phyloP scores from a whole-genome alignment of 1,140 invertebrate species.

The Pollicipes pollicipes region DNA sequence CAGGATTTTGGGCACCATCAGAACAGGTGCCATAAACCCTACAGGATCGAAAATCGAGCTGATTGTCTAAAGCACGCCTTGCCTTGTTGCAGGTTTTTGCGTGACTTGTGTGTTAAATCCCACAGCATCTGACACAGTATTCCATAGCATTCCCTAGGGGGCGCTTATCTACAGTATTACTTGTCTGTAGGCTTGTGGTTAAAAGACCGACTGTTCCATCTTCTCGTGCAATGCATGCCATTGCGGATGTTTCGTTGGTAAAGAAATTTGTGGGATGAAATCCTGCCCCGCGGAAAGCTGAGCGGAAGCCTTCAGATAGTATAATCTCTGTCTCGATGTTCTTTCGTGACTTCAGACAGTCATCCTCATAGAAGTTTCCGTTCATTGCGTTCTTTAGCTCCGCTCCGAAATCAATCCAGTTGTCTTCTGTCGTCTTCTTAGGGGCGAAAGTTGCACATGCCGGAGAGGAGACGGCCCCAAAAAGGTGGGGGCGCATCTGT shows the following conservation, averaged over 20 bases:
- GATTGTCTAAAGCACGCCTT: not conserved
- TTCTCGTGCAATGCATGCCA: not conserved
- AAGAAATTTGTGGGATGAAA: not conserved
- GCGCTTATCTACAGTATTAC: not conserved
- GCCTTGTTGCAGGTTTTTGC: not conserved
- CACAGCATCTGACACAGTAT: not conserved
- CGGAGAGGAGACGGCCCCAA: constrained; percentile 4
- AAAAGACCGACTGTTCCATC: not conserved
- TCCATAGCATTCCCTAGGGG: not conserved
- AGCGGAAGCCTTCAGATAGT: not conserved
- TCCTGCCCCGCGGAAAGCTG: not conserved
- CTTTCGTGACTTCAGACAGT: not conserved
- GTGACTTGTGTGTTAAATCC: not conserved
- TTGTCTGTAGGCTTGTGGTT: not conserved
- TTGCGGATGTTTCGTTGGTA: not conserved
- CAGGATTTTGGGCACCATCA: too few species aligned
- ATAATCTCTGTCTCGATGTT: not conserved
- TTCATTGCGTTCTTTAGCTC: not conserved
- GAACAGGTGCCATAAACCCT: too few species aligned
- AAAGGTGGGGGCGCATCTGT: not conserved
- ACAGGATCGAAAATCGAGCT: too few species aligned
- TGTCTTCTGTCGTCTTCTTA: not conserved
- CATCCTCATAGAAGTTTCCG: not conserved
- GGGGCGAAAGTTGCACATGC: not conserved
- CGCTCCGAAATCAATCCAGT: too few species aligned